These are phyloP conservation scores for Grammomys surdaster DNA, from an alignment of 2,113 vertebrate species.

Conservation along the genomic window DNA sequence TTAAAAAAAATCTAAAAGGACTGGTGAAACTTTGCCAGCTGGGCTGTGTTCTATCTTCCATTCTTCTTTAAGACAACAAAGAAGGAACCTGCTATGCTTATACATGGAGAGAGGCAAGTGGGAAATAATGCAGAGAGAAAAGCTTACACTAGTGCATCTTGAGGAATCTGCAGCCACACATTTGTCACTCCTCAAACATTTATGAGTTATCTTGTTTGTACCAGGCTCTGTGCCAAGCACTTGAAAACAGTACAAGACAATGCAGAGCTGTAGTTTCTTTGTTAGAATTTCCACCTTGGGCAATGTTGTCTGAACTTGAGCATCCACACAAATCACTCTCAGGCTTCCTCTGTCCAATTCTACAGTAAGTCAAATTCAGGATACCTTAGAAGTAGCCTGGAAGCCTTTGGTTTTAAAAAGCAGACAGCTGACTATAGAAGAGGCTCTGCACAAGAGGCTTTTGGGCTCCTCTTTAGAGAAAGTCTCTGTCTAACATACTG, in stretches of 20 bases:
- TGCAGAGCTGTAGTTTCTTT: not conserved
- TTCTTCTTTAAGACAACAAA: not conserved
- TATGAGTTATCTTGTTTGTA: not conserved
- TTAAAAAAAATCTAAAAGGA: not conserved
- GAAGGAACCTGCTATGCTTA: not conserved
- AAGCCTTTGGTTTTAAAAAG: not conserved
- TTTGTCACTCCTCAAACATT: not conserved
- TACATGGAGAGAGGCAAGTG: not conserved
- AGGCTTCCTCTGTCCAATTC: not conserved
- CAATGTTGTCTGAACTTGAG: not conserved
- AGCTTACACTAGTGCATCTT: not conserved
- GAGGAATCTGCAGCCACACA: not conserved
- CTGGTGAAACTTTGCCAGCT: not conserved
- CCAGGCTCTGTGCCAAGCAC: not conserved
- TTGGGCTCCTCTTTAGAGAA: not conserved
- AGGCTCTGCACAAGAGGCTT: not conserved
- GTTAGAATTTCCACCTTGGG: not conserved
- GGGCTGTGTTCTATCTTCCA: not conserved
- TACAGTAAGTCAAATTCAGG: not conserved
- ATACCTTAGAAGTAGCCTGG: not conserved
- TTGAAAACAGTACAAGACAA: not conserved
- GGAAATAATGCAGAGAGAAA: not conserved
- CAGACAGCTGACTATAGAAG: not conserved
- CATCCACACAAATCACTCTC: not conserved
- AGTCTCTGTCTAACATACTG: not conserved